Percentiles rank a stretch among this genome's conserved stretches.
phyloP scores from a whole-genome alignment of 2,797 vertebrate genomes.

The Peromyscus attwateri region DNA sequence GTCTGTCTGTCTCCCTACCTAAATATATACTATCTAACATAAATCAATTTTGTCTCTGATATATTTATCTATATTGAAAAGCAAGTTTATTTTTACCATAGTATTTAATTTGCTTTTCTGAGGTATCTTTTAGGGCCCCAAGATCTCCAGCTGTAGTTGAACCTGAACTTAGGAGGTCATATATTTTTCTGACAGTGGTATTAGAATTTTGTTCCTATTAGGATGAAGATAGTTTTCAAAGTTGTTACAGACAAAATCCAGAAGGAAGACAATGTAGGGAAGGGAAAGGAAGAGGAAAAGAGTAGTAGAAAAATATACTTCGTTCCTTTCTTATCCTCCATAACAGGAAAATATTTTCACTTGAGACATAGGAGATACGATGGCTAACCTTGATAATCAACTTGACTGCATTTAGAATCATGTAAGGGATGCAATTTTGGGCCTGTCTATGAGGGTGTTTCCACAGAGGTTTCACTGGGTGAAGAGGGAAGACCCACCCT shows the following conservation, averaged over 20 bases:
- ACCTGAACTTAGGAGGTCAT: background rate
- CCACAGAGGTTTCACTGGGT: background rate
- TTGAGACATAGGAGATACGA: conserved; percentile 6
- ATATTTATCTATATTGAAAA: background rate
- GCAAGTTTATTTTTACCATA: background rate
- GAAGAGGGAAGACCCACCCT: background rate
- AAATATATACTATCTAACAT: background rate
- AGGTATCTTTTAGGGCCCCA: background rate
- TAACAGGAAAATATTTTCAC: background rate
- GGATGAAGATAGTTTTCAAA: background rate
- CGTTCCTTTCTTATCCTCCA: background rate
- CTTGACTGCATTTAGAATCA: background rate
- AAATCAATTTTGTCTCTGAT: background rate
- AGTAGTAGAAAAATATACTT: background rate
- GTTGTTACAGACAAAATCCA: background rate
- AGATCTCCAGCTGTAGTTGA: background rate
- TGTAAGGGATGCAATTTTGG: background rate
- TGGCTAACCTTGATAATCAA: background rate
- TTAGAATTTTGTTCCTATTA: background rate
- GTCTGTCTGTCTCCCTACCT: background rate
- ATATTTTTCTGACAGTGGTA: background rate
- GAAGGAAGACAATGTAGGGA: background rate
- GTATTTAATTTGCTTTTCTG: conserved; percentile 31
- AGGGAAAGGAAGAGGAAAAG: background rate
- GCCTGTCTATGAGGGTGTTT: background rate